Base-by-base conservation (phyloP, 1,140 invertebrate genomes). In the Brachionus calyciflorus region DNA sequence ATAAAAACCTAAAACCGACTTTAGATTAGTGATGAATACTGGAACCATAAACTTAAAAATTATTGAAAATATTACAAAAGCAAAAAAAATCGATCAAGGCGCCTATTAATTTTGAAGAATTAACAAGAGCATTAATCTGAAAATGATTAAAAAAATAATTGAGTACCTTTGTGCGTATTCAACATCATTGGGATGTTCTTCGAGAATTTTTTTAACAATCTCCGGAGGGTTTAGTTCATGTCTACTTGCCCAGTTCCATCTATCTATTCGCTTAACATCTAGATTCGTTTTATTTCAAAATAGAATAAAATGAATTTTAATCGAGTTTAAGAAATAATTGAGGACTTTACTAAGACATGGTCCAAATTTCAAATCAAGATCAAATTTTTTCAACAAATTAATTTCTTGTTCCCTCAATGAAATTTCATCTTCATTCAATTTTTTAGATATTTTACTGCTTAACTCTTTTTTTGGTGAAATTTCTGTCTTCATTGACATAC, bases 201-300 rank as follows among this genome's bases (percentile, higher is more conserved):
- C 57, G 17, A 63, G 19, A 12, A 63, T 40, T 63, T 63, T 21
- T 63, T 63, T 63, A 10, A 63, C 57, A 1, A n/a, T 24, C 17
- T 19, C n/a, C 17, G 57, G 57, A 9, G 57, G 57, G 40, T 63
- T 10, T 21, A 63, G 21, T 40, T 41, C 57, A 63, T 63, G 57
- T 41, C 57, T 63, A 12, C 19, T 1, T 19, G 57, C 57, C 57
- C 57, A 63, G 40, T 63, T 63, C 57, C 57, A 63, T 63, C 57
- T 37, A n/a, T 63, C 57, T 1, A 63, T 40, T 37, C 57, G 37
- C 40, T 63, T 63, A 21, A 63, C 57, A 63, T 63, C 57, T 46
- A 46, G 14, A 7, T 7, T 46, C 14, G 3, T 17, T 46, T 14
- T 7, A 46, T 14, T 7, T n/a, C n/a, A n/a, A n/a, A n/a, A n/a